A percentile compares a stretch with the other conserved stretches of the same genome.
These are phyloP conservation scores for Salvator merianae DNA, from an alignment of 2,113 vertebrate genomes.

Conservation along the genomic window DNA sequence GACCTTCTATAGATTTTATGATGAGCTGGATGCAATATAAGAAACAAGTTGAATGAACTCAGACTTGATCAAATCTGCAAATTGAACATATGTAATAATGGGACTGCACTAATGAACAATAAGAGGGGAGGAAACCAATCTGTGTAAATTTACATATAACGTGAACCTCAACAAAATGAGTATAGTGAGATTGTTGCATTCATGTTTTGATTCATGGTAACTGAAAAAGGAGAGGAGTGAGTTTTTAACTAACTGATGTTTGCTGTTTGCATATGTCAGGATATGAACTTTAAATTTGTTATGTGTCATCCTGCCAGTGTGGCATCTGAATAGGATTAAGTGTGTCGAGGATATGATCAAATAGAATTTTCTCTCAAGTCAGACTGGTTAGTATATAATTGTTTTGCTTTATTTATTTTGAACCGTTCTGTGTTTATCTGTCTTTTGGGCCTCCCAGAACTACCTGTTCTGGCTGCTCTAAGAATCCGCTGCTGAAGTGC, in stretches of 20 bases:
- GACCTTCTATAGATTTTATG: conserved; percentile 28
- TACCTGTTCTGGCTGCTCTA: no score
- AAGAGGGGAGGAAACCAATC: background rate
- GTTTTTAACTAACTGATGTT: background rate
- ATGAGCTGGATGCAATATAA: conserved; percentile 39
- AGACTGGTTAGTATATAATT: background rate
- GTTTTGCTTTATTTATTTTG: background rate
- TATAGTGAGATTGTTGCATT: background rate
- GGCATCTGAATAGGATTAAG: background rate
- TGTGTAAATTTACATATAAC: background rate
- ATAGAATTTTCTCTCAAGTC: background rate
- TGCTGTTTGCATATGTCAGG: background rate
- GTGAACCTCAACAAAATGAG: background rate
- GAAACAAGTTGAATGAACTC: background rate
- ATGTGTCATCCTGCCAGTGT: background rate
- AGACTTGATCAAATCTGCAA: background rate
- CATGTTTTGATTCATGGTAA: background rate
- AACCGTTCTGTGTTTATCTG: no score
- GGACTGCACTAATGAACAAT: background rate
- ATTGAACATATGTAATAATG: background rate
- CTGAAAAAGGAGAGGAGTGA: background rate
- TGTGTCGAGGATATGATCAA: background rate
- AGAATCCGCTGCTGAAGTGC: no score
- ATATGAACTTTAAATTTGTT: background rate
- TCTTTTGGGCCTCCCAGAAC: no score